Evolutionary conservation across 2,888 invertebrate species (phyloP).

Genomic region (Brachyptera risi): DNA sequence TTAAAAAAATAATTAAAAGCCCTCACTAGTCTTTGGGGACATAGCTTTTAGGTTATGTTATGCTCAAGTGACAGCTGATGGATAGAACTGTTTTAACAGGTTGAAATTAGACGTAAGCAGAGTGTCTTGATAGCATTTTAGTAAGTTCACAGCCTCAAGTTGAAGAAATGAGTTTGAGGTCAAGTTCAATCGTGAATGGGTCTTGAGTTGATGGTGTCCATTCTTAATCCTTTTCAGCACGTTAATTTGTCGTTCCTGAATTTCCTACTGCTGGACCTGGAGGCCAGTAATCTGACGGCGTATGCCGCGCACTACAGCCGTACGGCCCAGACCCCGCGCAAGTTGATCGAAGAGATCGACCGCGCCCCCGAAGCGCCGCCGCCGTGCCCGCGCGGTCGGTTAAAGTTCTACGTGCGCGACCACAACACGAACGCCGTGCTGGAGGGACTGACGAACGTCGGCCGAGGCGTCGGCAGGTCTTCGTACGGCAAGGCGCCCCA

Average conservation of each 20-base stretch:
- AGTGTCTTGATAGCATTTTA: too few species aligned
- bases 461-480: neutral
- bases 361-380: constrained; percentile 55
- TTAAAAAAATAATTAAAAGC: too few species aligned
- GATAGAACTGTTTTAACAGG: too few species aligned
- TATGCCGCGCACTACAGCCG: constrained; percentile 80
- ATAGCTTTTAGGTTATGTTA: too few species aligned
- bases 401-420: constrained; percentile 55
- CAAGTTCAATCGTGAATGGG: too few species aligned
- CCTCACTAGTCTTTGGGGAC: too few species aligned
- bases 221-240: too few species aligned
- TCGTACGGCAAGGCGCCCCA: neutral
- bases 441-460: neutral
- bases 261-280: constrained; percentile 61
- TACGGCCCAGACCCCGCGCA: constrained; percentile 65
- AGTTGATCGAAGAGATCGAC: constrained; percentile 67
- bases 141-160: too few species aligned
- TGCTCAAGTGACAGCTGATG: too few species aligned
- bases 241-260: constrained; percentile 62
- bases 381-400: constrained; percentile 60
- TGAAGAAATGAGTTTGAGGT: too few species aligned
- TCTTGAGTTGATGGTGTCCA: too few species aligned
- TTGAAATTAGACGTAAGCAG: too few species aligned
- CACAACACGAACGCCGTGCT: constrained; percentile 1
- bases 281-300: constrained; percentile 62